Conservation (phyloP, 2,888 invertebrate genomes). For the Herminia tarsipennalis region DNA sequence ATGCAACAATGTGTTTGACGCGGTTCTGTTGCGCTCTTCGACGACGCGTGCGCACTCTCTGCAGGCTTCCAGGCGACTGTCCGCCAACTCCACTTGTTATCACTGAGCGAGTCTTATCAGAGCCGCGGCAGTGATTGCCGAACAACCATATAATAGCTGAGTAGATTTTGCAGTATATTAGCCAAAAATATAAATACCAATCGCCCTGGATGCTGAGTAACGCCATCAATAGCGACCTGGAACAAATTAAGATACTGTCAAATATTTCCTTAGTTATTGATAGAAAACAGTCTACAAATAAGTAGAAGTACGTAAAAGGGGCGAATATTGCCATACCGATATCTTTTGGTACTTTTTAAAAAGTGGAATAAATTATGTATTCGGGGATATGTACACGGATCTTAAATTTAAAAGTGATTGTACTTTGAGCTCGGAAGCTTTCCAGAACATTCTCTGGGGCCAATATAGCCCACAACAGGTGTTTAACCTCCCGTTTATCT, state of each 20-base stretch:
- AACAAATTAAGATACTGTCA: conserved; percentile 50
- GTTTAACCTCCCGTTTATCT: no score
- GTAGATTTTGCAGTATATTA: conserved; percentile 78
- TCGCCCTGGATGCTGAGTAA: conserved; percentile 73
- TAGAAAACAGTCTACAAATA: no score
- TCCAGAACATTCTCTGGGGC: no score
- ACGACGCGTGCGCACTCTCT: conserved; percentile 81
- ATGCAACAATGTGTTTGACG: conserved; percentile 72
- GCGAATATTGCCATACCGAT: no score
- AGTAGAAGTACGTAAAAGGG: no score
- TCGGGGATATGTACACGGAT: no score
- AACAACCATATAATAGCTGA: conserved; percentile 77
- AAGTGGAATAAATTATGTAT: no score
- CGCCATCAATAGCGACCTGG: conserved; percentile 81
- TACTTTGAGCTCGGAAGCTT: no score
- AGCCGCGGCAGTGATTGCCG: conserved; percentile 77
- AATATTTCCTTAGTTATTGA: not conserved
- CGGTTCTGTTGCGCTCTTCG: conserved; percentile 68
- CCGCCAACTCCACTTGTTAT: conserved; percentile 72
- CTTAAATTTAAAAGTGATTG: no score
- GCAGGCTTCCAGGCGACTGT: conserved; percentile 77
- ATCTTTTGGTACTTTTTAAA: no score
- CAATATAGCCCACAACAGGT: no score
- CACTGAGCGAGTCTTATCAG: conserved; percentile 81
- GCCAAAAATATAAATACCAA: conserved; percentile 75